Conservation (phyloP, 2,113 vertebrate genomes). For the Gobius niger region DNA sequence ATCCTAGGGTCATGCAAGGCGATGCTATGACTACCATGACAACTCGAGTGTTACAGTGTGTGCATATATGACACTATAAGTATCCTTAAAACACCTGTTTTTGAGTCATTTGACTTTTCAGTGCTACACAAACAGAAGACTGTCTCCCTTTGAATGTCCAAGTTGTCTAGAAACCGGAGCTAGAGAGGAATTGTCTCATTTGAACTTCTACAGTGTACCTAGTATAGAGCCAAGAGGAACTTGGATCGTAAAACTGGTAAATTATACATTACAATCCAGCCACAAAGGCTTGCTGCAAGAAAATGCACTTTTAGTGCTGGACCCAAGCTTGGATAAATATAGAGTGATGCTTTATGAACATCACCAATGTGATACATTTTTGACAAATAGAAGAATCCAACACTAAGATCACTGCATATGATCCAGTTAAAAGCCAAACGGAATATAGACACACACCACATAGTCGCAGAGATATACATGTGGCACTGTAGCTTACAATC, state of each 20-base stretch:
- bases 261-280: conserved; percentile 37
- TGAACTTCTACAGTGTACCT: conserved; percentile 4
- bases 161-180: conserved; percentile 24
- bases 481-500: conserved; percentile 28
- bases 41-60: conserved; percentile 2
- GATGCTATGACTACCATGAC: conserved; percentile 25
- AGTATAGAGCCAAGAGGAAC: conserved; percentile 3
- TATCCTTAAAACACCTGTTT: not conserved
- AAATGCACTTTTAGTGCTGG: too few relatives aligned
- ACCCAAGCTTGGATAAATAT: too few relatives aligned
- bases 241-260: conserved; percentile 31
- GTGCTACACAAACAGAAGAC: conserved; percentile 16
- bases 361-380: not conserved
- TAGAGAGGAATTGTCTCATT: conserved; percentile 4
- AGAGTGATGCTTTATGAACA: not conserved
- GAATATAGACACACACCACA: conserved; percentile 35
- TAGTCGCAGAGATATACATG: conserved; percentile 46
- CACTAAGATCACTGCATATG: not conserved
- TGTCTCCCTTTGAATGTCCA: conserved; percentile 39
- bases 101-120: not conserved
- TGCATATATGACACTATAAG: not conserved
- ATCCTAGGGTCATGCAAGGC: conserved; percentile 41
- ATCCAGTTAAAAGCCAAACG: not conserved
- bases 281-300: too few relatives aligned
- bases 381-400: not conserved